phyloP scores from a whole-genome alignment of 2,113 vertebrate genomes.

The Takifugu bimaculatus region DNA sequence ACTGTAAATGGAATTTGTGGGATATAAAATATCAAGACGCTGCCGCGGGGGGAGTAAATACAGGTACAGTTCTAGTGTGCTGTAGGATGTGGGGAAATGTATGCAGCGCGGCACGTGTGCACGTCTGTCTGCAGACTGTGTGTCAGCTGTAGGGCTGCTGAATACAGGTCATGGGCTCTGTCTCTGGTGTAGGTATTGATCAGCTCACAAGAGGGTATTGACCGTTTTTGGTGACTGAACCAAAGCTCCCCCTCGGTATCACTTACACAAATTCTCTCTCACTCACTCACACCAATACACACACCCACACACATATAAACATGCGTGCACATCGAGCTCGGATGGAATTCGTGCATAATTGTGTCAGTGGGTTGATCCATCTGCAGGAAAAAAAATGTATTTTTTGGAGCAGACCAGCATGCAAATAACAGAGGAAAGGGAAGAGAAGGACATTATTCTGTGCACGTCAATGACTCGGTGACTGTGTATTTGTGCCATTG shows the following conservation, averaged over 20 bases:
- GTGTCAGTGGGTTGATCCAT: constrained; percentile 53
- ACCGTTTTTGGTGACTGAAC: constrained; percentile 37
- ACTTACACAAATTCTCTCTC: constrained; percentile 13
- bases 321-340: constrained; percentile 3
- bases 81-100: too few species aligned
- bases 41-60: too few species aligned
- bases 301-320: constrained; percentile 6
- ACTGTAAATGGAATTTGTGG: too few species aligned
- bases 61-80: too few species aligned
- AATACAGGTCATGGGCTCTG: constrained; percentile 64
- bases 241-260: constrained; percentile 28
- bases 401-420: constrained; percentile 14
- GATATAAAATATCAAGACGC: too few species aligned
- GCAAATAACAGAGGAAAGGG: constrained; percentile 37
- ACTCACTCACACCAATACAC: constrained; percentile 4
- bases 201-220: constrained; percentile 59
- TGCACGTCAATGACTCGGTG: constrained; percentile 7
- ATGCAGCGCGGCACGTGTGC: neutral
- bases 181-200: constrained; percentile 63
- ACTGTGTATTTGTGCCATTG: constrained; percentile 46
- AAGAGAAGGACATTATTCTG: constrained; percentile 56
- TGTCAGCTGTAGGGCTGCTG: constrained; percentile 20
- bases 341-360: constrained; percentile 53
- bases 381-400: constrained; percentile 41
- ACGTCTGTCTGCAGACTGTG: constrained; percentile 1